Conservation (phyloP, 2,888 invertebrate genomes). For the Argynnis bischoffii region DNA sequence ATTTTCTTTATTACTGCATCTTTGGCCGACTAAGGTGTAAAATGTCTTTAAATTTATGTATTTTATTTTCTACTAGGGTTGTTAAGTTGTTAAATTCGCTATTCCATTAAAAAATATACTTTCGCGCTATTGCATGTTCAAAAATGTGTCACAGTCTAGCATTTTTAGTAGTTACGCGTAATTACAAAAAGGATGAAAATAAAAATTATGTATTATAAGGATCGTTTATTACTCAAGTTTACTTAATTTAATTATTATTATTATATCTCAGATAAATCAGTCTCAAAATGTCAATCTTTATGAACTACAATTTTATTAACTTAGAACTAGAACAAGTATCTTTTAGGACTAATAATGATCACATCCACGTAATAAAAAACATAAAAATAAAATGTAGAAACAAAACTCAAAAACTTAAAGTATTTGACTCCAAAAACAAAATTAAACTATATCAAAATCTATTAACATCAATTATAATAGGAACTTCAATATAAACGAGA, state of each 20-base stretch:
- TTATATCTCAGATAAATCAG: conserved; percentile 20
- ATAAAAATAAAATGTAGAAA: conserved; percentile 21
- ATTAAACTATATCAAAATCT: conserved; percentile 20
- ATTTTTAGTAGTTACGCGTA: conserved; percentile 23
- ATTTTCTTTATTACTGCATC: background rate
- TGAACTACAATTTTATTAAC: conserved; percentile 19
- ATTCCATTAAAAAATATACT: conserved; percentile 24
- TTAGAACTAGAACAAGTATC: conserved; percentile 20
- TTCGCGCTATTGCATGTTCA: conserved; percentile 28
- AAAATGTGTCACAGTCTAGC: conserved; percentile 21
- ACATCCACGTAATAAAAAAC: too few species aligned
- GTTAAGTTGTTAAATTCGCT: conserved; percentile 13
- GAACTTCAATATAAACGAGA: conserved; percentile 22
- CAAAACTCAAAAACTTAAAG: conserved; percentile 19
- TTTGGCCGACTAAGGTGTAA: conserved; percentile 12
- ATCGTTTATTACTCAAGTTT: conserved; percentile 20
- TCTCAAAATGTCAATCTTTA: conserved; percentile 21
- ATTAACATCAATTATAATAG: conserved; percentile 21
- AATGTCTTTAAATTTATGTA: conserved; percentile 13
- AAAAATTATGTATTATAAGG: conserved; percentile 22
- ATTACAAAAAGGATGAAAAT: conserved; percentile 21
- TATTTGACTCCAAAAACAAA: conserved; percentile 16
- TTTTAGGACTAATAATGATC: too few species aligned
- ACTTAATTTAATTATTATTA: conserved; percentile 17
- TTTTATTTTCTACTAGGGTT: conserved; percentile 10